These are phyloP conservation scores for Rhaphigaster nebulosa DNA, from an alignment of 2,888 invertebrate species.

Conservation along the genomic window DNA sequence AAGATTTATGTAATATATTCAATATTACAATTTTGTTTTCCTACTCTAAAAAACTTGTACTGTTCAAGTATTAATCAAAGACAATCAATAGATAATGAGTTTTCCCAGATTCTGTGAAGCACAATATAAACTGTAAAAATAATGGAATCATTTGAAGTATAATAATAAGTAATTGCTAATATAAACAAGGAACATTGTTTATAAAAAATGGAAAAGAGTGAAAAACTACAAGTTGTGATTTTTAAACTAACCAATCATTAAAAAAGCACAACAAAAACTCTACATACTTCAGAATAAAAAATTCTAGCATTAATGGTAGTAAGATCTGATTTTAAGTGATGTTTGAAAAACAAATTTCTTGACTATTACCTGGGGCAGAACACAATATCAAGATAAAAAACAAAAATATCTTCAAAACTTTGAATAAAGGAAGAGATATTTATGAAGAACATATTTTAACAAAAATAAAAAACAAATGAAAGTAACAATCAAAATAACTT, in stretches of 20 bases:
- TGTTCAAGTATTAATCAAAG: background rate
- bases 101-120: background rate
- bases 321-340: background rate
- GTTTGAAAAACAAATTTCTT: background rate
- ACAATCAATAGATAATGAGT: background rate
- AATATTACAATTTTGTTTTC: background rate
- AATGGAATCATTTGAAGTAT: background rate
- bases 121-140: background rate
- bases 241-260: background rate
- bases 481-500: conserved; percentile 12
- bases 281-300: background rate
- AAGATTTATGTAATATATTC: background rate
- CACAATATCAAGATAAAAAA: background rate
- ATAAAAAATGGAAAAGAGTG: background rate
- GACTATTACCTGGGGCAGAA: background rate
- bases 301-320: background rate
- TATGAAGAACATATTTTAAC: background rate
- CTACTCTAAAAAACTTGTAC: background rate
- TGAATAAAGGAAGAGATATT: background rate
- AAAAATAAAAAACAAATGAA: background rate
- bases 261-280: background rate
- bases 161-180: background rate
- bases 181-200: background rate
- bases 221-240: background rate
- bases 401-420: background rate